Evolutionary conservation across 2,888 invertebrate genomes (phyloP).

Genomic region (Amblyjoppa fuscipennis): DNA sequence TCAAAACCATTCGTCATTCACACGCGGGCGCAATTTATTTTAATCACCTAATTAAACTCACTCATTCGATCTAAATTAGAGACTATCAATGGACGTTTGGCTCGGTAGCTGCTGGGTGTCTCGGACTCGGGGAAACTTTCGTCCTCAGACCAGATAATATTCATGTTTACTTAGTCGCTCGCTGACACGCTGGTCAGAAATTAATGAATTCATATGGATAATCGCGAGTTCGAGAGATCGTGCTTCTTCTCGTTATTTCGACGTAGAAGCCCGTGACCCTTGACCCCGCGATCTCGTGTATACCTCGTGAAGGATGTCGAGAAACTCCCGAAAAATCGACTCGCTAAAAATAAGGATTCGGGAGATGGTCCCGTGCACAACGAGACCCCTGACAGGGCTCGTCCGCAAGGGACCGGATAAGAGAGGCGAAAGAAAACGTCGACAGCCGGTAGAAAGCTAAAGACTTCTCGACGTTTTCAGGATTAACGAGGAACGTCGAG

Average conservation of each 20-base stretch:
- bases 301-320: slow-evolving; percentile 23
- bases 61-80: slow-evolving; percentile 65
- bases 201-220: slow-evolving; percentile 53
- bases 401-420: slow-evolving; percentile 16
- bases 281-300: slow-evolving; percentile 26
- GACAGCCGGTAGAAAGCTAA: slow-evolving; percentile 26
- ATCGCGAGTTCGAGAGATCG: neutral
- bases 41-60: slow-evolving; percentile 51
- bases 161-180: slow-evolving; percentile 38
- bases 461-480: slow-evolving; percentile 43
- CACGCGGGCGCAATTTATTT: slow-evolving; percentile 48
- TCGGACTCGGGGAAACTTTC: slow-evolving; percentile 63
- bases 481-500: slow-evolving; percentile 53
- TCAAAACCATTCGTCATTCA: slow-evolving; percentile 1
- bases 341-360: slow-evolving; percentile 32
- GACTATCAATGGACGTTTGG: slow-evolving; percentile 72
- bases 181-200: slow-evolving; percentile 43
- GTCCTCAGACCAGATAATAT: slow-evolving; percentile 64
- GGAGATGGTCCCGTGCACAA: neutral
- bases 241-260: neutral
- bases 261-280: neutral
- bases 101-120: slow-evolving; percentile 70
- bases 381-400: slow-evolving; percentile 8
- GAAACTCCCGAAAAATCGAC: slow-evolving; percentile 47
- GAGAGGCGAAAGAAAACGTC: slow-evolving; percentile 27